These are phyloP conservation scores for Caradrina clavipalpis DNA, from an alignment of 2,888 invertebrate genomes.

Conservation along the genomic window DNA sequence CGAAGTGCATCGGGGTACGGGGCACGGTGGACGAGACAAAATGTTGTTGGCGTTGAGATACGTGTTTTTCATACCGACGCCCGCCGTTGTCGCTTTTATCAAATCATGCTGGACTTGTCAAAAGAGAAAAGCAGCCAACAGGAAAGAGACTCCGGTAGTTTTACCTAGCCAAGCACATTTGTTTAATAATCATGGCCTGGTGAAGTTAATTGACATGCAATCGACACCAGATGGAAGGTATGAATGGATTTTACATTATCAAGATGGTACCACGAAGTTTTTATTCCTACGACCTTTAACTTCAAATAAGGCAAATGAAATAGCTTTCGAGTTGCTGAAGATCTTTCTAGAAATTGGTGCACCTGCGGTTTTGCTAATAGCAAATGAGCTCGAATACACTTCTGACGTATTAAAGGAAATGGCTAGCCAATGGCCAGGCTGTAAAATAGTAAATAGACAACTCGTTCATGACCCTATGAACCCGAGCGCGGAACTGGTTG, in stretches of 20 bases:
- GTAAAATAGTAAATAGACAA: slow-evolving; percentile 34
- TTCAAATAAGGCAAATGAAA: slow-evolving; percentile 7
- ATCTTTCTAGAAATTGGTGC: slow-evolving; percentile 40
- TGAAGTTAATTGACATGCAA: slow-evolving; percentile 25
- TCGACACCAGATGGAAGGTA: slow-evolving; percentile 19
- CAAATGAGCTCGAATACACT: slow-evolving; percentile 23
- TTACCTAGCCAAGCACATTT: neutral
- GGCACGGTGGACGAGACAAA: slow-evolving; percentile 53
- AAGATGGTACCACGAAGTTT: slow-evolving; percentile 33
- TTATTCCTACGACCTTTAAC: slow-evolving; percentile 36
- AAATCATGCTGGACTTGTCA: slow-evolving; percentile 32
- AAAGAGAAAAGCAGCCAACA: neutral
- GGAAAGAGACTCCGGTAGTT: neutral
- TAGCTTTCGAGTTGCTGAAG: slow-evolving; percentile 37
- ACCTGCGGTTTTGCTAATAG: slow-evolving; percentile 25
- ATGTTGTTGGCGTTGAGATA: slow-evolving; percentile 27
- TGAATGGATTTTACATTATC: slow-evolving; percentile 45
- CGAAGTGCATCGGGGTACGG: slow-evolving; percentile 33
- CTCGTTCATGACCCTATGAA: neutral
- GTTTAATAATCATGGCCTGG: slow-evolving; percentile 9
- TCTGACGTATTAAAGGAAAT: slow-evolving; percentile 32
- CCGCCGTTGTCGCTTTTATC: slow-evolving; percentile 31
- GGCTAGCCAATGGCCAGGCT: slow-evolving; percentile 24
- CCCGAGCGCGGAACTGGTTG: neutral
- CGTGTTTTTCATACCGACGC: slow-evolving; percentile 33